Conservation (phyloP, 2,888 invertebrate genomes). For the Lissonota sp. region DNA sequence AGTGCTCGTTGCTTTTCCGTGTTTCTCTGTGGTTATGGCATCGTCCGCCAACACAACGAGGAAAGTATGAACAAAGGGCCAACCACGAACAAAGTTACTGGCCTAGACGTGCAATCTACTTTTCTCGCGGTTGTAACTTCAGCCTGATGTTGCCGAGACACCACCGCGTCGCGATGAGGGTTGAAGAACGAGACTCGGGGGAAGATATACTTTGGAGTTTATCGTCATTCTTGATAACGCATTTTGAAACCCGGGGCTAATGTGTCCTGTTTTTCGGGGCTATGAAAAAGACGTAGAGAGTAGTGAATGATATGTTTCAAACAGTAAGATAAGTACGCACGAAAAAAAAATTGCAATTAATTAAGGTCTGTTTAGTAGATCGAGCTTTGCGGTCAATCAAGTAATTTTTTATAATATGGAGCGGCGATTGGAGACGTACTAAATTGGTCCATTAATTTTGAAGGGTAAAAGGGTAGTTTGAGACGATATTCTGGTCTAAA, state of each 20-base stretch:
- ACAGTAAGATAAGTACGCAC: no score
- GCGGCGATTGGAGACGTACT: no score
- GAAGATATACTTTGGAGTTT: not conserved
- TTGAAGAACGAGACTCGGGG: not conserved
- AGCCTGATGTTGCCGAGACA: not conserved
- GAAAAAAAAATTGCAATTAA: no score
- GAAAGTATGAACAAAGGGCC: slow-evolving; percentile 43
- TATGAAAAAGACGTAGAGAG: no score
- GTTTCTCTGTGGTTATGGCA: not conserved
- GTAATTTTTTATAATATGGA: no score
- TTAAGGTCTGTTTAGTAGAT: no score
- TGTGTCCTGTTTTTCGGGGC: no score
- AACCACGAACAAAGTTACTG: slow-evolving; percentile 29
- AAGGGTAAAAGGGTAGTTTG: no score
- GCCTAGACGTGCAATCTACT: slow-evolving; percentile 11
- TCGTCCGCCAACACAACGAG: slow-evolving; percentile 8
- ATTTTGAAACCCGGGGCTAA: not conserved
- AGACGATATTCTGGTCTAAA: no score
- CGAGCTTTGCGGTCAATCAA: no score
- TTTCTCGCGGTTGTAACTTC: slow-evolving; percentile 1
- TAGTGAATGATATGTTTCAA: no score
- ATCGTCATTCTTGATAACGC: not conserved
- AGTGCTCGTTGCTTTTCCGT: slow-evolving; percentile 33
- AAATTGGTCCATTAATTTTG: no score
- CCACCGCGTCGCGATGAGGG: not conserved